These are phyloP conservation scores for Ammodytes dubius DNA, from an alignment of 2,113 vertebrate genomes.

Conservation along the genomic window DNA sequence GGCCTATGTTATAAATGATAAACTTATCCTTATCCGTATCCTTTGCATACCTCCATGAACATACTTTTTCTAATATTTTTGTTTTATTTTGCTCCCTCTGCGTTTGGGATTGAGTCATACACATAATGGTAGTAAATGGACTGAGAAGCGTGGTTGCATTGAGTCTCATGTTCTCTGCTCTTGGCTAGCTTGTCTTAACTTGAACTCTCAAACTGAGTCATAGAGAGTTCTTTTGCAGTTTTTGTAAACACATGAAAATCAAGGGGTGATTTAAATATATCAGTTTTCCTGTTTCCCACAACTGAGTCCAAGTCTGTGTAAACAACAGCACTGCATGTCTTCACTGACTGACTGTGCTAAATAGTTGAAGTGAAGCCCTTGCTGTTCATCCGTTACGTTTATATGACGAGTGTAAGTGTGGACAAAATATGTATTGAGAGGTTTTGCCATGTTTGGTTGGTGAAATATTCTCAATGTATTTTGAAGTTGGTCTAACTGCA, in stretches of 20 bases:
- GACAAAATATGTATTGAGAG: not conserved
- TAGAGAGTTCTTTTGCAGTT: not conserved
- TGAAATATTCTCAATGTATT: conserved; percentile 5
- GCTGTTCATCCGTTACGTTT: not conserved
- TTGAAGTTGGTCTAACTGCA: not conserved
- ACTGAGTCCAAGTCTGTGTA: conserved; percentile 23
- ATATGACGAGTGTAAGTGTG: not conserved
- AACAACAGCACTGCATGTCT: conserved; percentile 3
- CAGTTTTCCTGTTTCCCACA: conserved; percentile 26
- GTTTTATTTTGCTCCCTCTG: not conserved
- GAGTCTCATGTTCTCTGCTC: conserved; percentile 13
- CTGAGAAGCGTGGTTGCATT: conserved; percentile 6
- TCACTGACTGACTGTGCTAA: conserved; percentile 1
- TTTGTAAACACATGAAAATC: conserved; percentile 44
- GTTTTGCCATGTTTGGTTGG: not conserved
- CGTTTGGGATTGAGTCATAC: not conserved
- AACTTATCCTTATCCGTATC: not conserved
- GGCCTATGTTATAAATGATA: not conserved
- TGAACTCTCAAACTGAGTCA: conserved; percentile 1
- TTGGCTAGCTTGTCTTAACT: conserved; percentile 15
- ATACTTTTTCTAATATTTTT: not conserved
- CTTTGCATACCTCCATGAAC: not conserved
- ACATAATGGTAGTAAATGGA: conserved; percentile 7
- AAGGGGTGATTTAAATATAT: conserved; percentile 4
- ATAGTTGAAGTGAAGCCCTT: not conserved